phyloP scores from a whole-genome alignment of 2,113 vertebrate species.

The Zosterops japonicus region DNA sequence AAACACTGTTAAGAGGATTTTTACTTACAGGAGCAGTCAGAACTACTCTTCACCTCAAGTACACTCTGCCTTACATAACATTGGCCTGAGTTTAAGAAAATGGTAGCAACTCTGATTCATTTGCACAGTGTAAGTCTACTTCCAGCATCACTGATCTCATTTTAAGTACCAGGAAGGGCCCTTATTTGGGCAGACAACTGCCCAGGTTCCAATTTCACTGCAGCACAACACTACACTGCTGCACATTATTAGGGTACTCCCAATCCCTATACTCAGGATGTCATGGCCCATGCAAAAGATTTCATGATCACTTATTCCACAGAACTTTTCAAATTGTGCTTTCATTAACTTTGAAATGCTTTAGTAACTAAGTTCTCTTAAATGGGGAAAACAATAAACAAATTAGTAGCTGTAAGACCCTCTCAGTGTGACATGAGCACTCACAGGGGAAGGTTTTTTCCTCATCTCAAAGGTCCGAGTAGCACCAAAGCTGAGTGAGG shows the following conservation, averaged over 20 bases:
- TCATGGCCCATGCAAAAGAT: fast-evolving
- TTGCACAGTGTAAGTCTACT: not conserved
- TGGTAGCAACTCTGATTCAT: not conserved
- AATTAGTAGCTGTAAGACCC: not conserved
- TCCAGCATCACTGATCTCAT: not conserved
- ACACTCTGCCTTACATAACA: not conserved
- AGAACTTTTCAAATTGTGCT: not conserved
- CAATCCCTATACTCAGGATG: not conserved
- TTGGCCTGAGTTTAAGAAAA: not conserved
- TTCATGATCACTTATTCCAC: not conserved
- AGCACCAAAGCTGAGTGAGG: constrained; percentile 91
- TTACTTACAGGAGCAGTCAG: not conserved
- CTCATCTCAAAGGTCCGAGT: constrained; percentile 90
- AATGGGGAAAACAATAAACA: not conserved
- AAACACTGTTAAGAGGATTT: not conserved
- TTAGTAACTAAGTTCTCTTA: not conserved
- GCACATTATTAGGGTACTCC: no score
- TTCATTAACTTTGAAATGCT: not conserved
- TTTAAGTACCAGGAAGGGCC: not conserved
- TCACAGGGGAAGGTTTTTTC: constrained; percentile 87
- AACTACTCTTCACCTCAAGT: not conserved
- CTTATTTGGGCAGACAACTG: not conserved
- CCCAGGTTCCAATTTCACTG: not conserved
- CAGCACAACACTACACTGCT: not conserved
- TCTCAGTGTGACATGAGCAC: constrained; percentile 4